Conservation (phyloP, 2,888 invertebrate genomes). For the Deilephila porcellus region DNA sequence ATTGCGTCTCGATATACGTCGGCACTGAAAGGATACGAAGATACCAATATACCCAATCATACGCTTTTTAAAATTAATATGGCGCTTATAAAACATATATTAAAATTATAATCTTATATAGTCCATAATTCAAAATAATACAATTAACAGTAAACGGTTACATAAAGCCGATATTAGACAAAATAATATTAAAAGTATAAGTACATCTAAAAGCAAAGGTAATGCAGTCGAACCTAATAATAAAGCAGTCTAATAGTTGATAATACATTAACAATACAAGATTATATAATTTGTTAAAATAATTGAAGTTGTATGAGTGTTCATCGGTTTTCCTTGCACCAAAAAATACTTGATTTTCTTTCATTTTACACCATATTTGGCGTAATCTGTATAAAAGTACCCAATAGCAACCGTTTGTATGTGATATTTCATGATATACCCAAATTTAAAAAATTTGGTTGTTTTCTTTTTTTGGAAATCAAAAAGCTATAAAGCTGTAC, state of each 20-base stretch:
- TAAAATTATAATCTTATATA: constrained; percentile 16
- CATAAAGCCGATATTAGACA: constrained; percentile 13
- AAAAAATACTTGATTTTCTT: neutral
- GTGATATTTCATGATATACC: neutral
- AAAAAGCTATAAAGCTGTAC: constrained; percentile 22
- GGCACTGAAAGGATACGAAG: constrained; percentile 9
- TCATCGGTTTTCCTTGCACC: neutral
- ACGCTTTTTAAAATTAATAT: constrained; percentile 35
- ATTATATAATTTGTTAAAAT: constrained; percentile 29
- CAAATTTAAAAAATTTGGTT: neutral
- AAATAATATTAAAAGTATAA: constrained; percentile 33
- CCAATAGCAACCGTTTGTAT: neutral
- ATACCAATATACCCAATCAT: constrained; percentile 14
- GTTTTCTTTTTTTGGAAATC: neutral
- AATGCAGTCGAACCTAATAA: constrained; percentile 52
- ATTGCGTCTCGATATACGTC: constrained; percentile 9
- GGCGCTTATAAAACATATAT: constrained; percentile 31
- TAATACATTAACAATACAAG: constrained; percentile 26
- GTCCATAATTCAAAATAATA: constrained; percentile 25
- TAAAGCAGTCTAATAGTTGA: constrained; percentile 53
- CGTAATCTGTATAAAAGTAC: neutral
- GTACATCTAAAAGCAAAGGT: constrained; percentile 42
- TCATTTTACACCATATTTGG: neutral
- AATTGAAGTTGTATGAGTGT: constrained; percentile 12
- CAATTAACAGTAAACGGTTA: constrained; percentile 9